Conservation (phyloP, 2,888 invertebrate species). For the Agriopis marginaria region DNA sequence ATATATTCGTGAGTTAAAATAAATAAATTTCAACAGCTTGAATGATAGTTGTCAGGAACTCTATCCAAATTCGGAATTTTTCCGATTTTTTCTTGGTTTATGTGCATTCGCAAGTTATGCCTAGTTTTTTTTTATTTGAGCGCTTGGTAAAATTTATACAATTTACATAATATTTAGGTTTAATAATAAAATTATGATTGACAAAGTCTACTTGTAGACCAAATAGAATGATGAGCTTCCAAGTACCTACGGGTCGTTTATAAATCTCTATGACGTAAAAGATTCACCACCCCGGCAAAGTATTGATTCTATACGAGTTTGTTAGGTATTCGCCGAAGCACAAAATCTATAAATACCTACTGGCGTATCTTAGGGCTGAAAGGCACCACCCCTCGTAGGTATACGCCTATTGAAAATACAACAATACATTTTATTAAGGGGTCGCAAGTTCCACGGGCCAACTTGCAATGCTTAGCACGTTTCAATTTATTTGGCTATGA, state of each 20-base stretch:
- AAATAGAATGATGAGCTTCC: neutral
- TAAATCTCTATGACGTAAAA: neutral
- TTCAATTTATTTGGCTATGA: constrained; percentile 15
- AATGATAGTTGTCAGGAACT: too few species aligned
- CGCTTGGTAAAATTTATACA: too few species aligned
- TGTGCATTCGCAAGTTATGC: too few species aligned
- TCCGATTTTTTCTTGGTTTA: too few species aligned
- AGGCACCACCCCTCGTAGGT: constrained; percentile 68
- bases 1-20: too few species aligned
- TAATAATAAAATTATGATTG: too few species aligned
- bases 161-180: too few species aligned
- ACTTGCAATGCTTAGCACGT: constrained; percentile 16
- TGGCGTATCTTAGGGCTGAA: constrained; percentile 53
- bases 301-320: constrained; percentile 30
- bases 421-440: constrained; percentile 35
- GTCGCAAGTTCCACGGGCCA: neutral
- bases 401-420: constrained; percentile 60
- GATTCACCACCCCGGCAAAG: constrained; percentile 2
- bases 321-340: constrained; percentile 29
- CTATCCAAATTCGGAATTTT: too few species aligned
- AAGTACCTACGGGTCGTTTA: neutral
- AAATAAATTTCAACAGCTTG: too few species aligned
- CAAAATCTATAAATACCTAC: constrained; percentile 54
- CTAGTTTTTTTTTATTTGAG: too few species aligned
- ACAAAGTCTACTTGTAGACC: too few species aligned